Evolutionary conservation across 2,888 invertebrate genomes (phyloP), one percentile per base, ranked within the genome.

Genomic region (Stenoptilia bipunctidactyla): DNA sequence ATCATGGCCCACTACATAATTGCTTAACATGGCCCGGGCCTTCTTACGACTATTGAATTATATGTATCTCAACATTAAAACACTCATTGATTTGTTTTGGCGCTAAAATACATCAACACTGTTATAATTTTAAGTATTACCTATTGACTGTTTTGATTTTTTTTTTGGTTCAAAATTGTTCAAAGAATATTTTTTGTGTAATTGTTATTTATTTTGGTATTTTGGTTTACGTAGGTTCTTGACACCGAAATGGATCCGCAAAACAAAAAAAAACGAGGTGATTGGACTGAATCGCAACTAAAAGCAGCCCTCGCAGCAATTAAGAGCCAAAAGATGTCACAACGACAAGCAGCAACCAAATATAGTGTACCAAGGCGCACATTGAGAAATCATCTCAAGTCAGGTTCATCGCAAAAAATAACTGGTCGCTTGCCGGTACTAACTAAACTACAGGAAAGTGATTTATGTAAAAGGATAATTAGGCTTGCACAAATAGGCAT

Each of bases 401-500:
- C 34, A 5, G 34, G 34, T 13, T 5, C 12, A 15, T 30, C 15
- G 15, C 13, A 37, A 15, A 39, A 42, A 33, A 38, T 30, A 33
- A 40, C 15, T 30, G 40, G 38, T 36, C 37, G 36, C 27, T 15
- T 30, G 13, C 15, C 40, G 27, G 38, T 41, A 37, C 34, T 43
- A 37, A 40, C 36, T 34, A 27, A 36, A 34, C 13, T 14, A 40
- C 42, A 46, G 43, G 47, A 49, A 41, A 41, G 43, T 10, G 41
- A 45, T 40, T 43, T 49, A 14, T 33, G 20, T 2, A 27, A 30
- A 34, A 27, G 42, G 2, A 46, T 46, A 27, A 45, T 39, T 34
- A 38, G 40, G 36, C 36, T 47, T n/a, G 15, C 47, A 37, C 12
- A 48, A 6, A 39, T 47, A 25, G 48, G 45, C 15, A 27, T 45